Evolutionary conservation across 1,140 invertebrate species (phyloP).

Genomic region (Drosophila saltans): DNA sequence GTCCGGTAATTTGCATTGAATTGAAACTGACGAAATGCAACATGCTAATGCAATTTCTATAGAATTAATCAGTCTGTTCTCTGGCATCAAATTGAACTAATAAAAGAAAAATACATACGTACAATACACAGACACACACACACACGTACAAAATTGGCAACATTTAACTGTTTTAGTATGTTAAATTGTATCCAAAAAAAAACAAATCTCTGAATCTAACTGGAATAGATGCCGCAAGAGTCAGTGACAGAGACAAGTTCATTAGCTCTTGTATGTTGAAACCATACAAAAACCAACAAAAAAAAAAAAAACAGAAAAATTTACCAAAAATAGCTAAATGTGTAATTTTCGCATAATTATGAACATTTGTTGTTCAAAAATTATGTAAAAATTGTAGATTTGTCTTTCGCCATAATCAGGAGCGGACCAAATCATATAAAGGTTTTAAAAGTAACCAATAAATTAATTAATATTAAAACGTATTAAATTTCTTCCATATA

Average conservation of each 20-base stretch:
- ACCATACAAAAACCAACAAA: conserved; percentile 24
- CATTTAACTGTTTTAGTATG: too few species aligned
- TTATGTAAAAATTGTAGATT: conserved; percentile 12
- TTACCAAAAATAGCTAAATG: conserved; percentile 43
- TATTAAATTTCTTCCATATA: too few species aligned
- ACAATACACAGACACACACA: neutral
- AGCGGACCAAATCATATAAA: conserved; percentile 47
- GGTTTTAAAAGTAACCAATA: conserved; percentile 6
- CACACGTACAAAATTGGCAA: too few species aligned
- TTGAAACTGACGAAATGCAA: conserved; percentile 53
- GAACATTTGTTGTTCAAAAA: conserved; percentile 48
- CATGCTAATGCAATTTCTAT: conserved; percentile 46
- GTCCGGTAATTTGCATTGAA: conserved; percentile 57
- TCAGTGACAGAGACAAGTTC: conserved; percentile 35
- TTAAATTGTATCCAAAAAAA: neutral
- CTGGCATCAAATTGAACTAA: conserved; percentile 1
- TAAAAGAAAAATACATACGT: conserved; percentile 15
- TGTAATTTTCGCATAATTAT: conserved; percentile 67
- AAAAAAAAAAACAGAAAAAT: conserved; percentile 28
- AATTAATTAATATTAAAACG: neutral
- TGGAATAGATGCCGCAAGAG: neutral
- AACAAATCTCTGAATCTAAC: neutral
- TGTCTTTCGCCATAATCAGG: conserved; percentile 1
- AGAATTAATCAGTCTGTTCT: conserved; percentile 39
- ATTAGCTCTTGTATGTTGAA: conserved; percentile 42